Conservation (phyloP, 2,113 vertebrate genomes). For the Halcyon senegalensis region DNA sequence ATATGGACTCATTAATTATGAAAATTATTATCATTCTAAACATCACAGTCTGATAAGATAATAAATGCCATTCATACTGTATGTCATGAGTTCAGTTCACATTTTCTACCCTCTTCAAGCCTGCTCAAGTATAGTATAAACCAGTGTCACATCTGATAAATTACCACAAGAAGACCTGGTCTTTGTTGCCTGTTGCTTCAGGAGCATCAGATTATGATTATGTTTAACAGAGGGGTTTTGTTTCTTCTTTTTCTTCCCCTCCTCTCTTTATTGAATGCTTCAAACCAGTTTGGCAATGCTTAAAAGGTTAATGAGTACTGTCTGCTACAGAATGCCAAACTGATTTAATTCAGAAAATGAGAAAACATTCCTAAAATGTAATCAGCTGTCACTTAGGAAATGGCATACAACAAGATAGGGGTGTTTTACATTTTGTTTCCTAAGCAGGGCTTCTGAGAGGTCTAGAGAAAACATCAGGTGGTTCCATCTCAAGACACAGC, state of each 20-base stretch:
- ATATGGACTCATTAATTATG: not conserved
- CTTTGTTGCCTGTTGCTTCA: not conserved
- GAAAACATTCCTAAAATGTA: slow-evolving; percentile 48
- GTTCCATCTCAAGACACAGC: fast-evolving
- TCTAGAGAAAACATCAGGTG: not conserved
- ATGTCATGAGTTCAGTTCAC: not conserved
- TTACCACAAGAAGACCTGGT: not conserved
- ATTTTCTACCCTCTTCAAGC: not conserved
- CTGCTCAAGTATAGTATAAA: not conserved
- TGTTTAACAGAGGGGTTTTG: not conserved
- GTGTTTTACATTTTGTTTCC: slow-evolving; percentile 31
- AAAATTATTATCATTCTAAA: not conserved
- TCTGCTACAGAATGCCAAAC: slow-evolving; percentile 44
- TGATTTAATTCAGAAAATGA: slow-evolving; percentile 57
- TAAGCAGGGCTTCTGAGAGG: not conserved
- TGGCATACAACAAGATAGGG: not conserved
- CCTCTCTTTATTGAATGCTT: not conserved
- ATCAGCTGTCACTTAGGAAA: slow-evolving; percentile 54
- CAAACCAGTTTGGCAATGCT: slow-evolving; percentile 18
- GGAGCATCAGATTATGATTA: not conserved
- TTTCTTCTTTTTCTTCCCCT: not conserved
- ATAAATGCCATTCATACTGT: not conserved
- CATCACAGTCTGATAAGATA: not conserved
- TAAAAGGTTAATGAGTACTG: slow-evolving; percentile 63
- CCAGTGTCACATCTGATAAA: not conserved